Evolutionary conservation across 1,140 invertebrate genomes (phyloP), one percentile per base, ranked within the genome.

Genomic region (Acromyrmex echinatior): DNA sequence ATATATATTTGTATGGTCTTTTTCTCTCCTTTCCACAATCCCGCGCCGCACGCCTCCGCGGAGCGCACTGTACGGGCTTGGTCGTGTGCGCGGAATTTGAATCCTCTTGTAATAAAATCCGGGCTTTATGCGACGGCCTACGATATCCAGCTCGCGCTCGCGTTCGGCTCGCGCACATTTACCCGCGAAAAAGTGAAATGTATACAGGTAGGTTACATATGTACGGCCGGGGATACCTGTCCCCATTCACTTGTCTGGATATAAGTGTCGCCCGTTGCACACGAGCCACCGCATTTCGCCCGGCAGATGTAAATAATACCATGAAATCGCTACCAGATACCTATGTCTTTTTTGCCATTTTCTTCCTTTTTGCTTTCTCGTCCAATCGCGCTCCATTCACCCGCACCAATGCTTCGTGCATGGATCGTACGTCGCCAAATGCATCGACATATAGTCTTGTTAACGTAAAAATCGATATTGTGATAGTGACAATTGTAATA

Each of bases 41-140:
- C 51, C 62, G 56, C 28, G 51, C 53, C 58, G 56, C 58, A 56
- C 77, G 58, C 45, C 73, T 78, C 79, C 71, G 58, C 56, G 28
- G 25, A 56, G 65, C 78, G 16, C 81, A 68, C 84, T 63, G 66
- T 90, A 77, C 90, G 91, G 89, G 86, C 87, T 85, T 87, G 78
- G 76, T 88, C n/a, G 89, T 91, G 92, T 91, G 92, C 91, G 91
- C 91, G 94, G 95, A 95, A 95, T 95, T 95, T 94, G 94, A 95
- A 95, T 95, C 95, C 94, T 92, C 92, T 92, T 91, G 94, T 93
- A 95, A 95, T 95, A 95, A 95, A 95, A 95, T 94, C 92, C 92
- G 86, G 90, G 92, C 92, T 95, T 95, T 95, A 95, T 95, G 94
- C 94, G 94, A 95, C 94, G 93, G 88, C 90, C 70, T 68, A 74